phyloP scores from a whole-genome alignment of 2,888 invertebrate genomes.

The Drosophila cracens region DNA sequence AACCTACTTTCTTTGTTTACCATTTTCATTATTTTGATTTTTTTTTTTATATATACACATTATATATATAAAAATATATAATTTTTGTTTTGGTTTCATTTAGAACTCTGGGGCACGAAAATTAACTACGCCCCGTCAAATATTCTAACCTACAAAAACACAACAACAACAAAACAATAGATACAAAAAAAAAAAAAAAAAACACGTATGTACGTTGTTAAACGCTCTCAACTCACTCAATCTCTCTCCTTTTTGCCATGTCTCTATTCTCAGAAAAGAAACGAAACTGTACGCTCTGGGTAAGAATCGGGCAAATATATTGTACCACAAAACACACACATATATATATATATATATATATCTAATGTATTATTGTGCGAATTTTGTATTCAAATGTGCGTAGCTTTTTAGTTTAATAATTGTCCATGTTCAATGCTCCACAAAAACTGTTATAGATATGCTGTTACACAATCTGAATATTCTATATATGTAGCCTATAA shows the following conservation, averaged over 20 bases:
- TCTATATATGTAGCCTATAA: conserved; percentile 40
- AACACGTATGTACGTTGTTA: conserved; percentile 48
- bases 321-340: conserved; percentile 22
- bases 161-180: conserved; percentile 16
- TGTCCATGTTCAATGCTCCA: conserved; percentile 66
- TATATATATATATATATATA: conserved; percentile 12
- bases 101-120: conserved; percentile 50
- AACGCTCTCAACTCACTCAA: conserved; percentile 32
- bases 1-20: conserved; percentile 31
- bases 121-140: conserved; percentile 42
- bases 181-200: conserved; percentile 17
- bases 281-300: conserved; percentile 53
- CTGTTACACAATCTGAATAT: conserved; percentile 49
- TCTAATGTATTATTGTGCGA: conserved; percentile 39
- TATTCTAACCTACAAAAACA: conserved; percentile 38
- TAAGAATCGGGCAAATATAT: conserved; percentile 57
- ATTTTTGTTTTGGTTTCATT: conserved; percentile 58
- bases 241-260: conserved; percentile 40
- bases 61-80: conserved; percentile 23
- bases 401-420: conserved; percentile 61
- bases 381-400: conserved; percentile 63
- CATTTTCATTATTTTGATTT: conserved; percentile 18
- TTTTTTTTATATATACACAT: neutral
- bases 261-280: conserved; percentile 54
- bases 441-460: conserved; percentile 50